These are phyloP conservation scores for Stercorarius parasiticus DNA, from an alignment of 2,113 vertebrate species.

Conservation along the genomic window DNA sequence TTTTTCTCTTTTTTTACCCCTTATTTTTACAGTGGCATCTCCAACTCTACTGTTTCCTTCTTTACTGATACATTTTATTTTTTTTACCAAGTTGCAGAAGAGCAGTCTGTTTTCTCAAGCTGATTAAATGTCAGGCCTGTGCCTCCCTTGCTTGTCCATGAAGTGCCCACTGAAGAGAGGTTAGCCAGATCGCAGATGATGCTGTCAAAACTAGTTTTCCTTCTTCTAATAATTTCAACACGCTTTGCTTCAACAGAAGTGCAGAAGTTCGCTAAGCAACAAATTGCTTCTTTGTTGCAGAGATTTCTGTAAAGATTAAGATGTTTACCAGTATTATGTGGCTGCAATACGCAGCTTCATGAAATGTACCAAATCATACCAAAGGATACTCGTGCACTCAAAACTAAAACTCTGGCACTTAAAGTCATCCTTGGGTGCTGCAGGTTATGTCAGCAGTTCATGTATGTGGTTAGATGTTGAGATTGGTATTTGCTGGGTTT, in stretches of 20 bases:
- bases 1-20: background rate
- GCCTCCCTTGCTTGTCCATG: background rate
- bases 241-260: background rate
- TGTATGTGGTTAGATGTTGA: background rate
- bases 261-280: background rate
- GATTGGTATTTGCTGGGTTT: background rate
- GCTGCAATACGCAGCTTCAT: background rate
- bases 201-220: background rate
- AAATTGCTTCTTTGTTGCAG: background rate
- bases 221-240: background rate
- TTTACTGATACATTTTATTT: background rate
- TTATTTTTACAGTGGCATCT: background rate
- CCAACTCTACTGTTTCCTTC: background rate
- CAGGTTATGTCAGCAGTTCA: background rate
- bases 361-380: background rate
- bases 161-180: background rate
- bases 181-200: background rate
- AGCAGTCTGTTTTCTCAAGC: background rate
- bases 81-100: background rate
- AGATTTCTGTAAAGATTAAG: background rate
- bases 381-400: background rate
- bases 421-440: background rate
- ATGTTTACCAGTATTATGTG: background rate
- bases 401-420: background rate
- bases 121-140: background rate